Base-by-base conservation (phyloP, 2,888 invertebrate species). In the Plagiodera versicolora region DNA sequence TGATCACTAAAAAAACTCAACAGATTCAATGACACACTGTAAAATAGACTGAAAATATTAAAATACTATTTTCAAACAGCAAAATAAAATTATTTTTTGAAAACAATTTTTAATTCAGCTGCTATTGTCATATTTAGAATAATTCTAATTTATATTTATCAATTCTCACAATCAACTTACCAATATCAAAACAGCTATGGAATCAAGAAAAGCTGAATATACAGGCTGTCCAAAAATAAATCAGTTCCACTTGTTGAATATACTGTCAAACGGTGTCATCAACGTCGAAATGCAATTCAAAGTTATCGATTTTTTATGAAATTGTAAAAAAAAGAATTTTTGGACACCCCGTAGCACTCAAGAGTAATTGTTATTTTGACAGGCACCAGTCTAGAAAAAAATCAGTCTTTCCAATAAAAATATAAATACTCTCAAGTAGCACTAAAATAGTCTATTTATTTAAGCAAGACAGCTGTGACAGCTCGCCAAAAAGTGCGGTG, bases 391-490 rank as follows among this genome's bases (percentile, higher is more conserved):
- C 59, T 64, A 64, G 44, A 49, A 28, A 47, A 61, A 61, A 61
- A 64, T 64, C 64, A 64, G 64, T 64, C 64, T 64, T 64, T 50
- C 35, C 58, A 14, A 48, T 59, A 63, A 63, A 56, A 39, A 59
- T 58, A 63, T 51, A 16, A n/a, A 19, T 24, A 24, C 44, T 44
- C 19, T 24, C 44, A 53, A 39, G 39, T 52, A 52, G 52, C 19
- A 52, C 19, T 14, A 32, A 19, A 51, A 17, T 10, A 10, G 32
- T 49, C 9, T 19, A 50, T 18, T 17, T 10, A 17, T 24, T 24
- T 5, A 5, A 6, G 24, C 6, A 24, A 5, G 24, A 6, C 24
- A 24, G 3, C 24, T 24, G 24, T 3, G 24, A 24, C n/a, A 44
- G 3, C 11, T 44, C 44, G 4, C 44, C 5, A 44, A 44, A 11